Conservation (phyloP, 2,113 vertebrate species). For the Mormyrus lacerda region DNA sequence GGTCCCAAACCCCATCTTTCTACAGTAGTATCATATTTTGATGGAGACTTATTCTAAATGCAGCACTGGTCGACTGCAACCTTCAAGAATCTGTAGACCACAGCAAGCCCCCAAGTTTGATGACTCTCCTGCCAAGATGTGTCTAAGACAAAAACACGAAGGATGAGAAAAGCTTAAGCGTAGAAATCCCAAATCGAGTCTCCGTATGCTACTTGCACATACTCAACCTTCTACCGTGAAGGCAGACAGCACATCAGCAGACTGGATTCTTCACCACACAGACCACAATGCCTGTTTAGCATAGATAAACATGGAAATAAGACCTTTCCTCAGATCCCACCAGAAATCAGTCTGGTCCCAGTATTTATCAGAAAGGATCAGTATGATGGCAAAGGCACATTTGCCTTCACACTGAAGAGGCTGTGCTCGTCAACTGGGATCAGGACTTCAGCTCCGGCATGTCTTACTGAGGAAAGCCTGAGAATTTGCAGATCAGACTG, state of each 20-base stretch:
- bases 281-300: not conserved
- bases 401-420: not conserved
- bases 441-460: not conserved
- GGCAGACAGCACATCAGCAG: not conserved
- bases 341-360: not conserved
- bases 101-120: not conserved
- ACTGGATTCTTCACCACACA: not conserved
- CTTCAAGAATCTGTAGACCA: not conserved
- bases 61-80: not conserved
- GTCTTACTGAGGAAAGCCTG: not conserved
- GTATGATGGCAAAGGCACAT: not conserved
- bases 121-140: not conserved
- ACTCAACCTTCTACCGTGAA: not conserved
- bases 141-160: not conserved
- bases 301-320: not conserved
- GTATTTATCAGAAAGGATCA: not conserved
- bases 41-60: not conserved
- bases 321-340: not conserved
- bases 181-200: not conserved
- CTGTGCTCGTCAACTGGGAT: not conserved
- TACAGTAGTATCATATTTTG: not conserved
- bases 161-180: not conserved
- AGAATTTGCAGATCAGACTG: not conserved
- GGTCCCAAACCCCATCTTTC: not conserved
- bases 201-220: not conserved